Conservation (phyloP, 92 coral and sea anemone species). For the Pocillopora grandis region DNA sequence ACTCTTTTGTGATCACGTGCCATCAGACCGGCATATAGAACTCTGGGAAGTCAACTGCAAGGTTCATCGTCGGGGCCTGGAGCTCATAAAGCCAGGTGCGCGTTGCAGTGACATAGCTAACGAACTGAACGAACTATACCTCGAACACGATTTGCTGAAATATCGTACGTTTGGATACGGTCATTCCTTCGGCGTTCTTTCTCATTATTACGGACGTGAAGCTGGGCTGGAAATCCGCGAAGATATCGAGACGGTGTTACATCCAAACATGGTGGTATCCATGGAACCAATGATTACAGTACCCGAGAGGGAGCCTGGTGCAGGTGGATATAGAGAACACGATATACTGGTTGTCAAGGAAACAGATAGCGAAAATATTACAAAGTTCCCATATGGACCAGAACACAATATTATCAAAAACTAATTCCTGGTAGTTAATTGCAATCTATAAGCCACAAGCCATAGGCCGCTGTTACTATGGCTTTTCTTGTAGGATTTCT, state of each 20-base stretch:
- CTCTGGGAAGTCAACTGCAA: conserved; percentile 87
- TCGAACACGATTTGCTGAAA: conserved; percentile 69
- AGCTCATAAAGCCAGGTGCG: conserved; percentile 81
- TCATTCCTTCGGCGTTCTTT: conserved; percentile 88
- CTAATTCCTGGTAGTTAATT: not conserved
- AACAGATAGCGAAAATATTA: conserved; percentile 67
- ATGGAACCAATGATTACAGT: conserved; percentile 96
- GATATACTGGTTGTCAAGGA: conserved; percentile 81
- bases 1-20: conserved; percentile 88
- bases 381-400: conserved; percentile 87
- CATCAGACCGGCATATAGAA: conserved; percentile 88
- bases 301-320: conserved; percentile 87
- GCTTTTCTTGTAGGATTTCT: no score
- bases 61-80: conserved; percentile 88
- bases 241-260: conserved; percentile 77
- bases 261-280: conserved; percentile 92
- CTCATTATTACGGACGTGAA: conserved; percentile 95
- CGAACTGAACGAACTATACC: conserved; percentile 81
- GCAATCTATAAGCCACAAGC: not conserved
- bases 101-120: conserved; percentile 84
- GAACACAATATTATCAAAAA: conserved; percentile 70
- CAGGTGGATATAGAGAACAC: conserved; percentile 94
- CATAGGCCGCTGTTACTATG: no score
- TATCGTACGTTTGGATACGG: conserved; percentile 93
- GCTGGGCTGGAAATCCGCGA: conserved; percentile 92